These are phyloP conservation scores for Goniozus legneri DNA, from an alignment of 1,140 invertebrate genomes.

Conservation along the genomic window DNA sequence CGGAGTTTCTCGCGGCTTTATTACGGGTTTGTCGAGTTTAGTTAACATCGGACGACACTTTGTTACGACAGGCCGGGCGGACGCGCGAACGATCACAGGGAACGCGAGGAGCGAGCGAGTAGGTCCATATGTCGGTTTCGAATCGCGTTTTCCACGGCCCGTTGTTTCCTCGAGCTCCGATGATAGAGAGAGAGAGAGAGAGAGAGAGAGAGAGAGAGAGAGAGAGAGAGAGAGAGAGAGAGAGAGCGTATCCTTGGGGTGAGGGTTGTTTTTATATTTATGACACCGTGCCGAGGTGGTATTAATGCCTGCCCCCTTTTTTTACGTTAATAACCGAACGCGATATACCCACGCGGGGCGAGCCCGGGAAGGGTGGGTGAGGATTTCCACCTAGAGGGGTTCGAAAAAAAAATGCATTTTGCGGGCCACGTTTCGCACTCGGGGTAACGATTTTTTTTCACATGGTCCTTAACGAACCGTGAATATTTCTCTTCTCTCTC, in stretches of 20 bases:
- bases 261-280: background rate
- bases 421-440: background rate
- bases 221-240: constrained; percentile 11
- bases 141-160: constrained; percentile 39
- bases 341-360: background rate
- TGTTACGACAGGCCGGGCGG: too few species aligned
- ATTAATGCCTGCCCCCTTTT: background rate
- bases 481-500: too few species aligned
- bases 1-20: too few species aligned
- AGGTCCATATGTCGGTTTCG: constrained; percentile 46
- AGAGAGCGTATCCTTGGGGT: background rate
- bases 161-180: too few species aligned
- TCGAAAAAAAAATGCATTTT: background rate
- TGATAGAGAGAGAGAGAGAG: constrained; percentile 10
- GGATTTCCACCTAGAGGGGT: background rate
- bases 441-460: too few species aligned
- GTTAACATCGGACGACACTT: too few species aligned
- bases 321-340: background rate
- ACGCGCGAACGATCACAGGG: too few species aligned
- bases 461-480: too few species aligned
- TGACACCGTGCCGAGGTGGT: background rate
- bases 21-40: too few species aligned
- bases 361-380: background rate
- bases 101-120: too few species aligned
- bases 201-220: constrained; percentile 8